Base-by-base conservation (phyloP, 2,113 vertebrate genomes). In the Periophthalmus modestus region DNA sequence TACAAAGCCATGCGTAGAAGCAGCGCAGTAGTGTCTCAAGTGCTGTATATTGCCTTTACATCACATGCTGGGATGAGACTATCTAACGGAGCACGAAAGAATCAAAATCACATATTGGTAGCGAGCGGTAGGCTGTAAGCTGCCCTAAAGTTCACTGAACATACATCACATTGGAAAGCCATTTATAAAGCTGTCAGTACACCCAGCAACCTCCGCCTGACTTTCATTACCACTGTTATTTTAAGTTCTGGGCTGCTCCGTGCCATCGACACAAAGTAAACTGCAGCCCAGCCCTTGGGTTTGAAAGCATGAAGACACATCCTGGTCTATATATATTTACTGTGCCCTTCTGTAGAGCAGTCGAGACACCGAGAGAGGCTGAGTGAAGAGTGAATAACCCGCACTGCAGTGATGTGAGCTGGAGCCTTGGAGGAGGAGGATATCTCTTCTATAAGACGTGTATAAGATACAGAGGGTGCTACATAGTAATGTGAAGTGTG, bases 101-200 rank as follows among this genome's bases (percentile, higher is more conserved):
- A 83, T 78, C 75, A 71, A 72, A 87, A 81, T 82, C 82, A 81
- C 74, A 80, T 72, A 71, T 84, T 34, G 70, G 73, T 78, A n/a
- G 71, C 81, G 62, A 71, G 81, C 82, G 81, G 82, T 78, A 85
- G 84, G 75, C 71, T 61, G 59, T 84, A 84, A 89, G 83, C 84
- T 91, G 81, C 85, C 81, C 84, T 76, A 59, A 89, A 91, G 89
- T 89, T 91, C 85, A 88, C 82, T 85, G 84, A 91, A 89, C 90
- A 92, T 92, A 89, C 81, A 92, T 92, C 91, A 91, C 88, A 86
- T 88, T 78, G 83, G 75, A 89, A 89, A 91, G 82, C 80, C 87
- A 92, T 93, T 92, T 91, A 92, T 92, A 90, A 89, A 91, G 73
- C 89, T 92, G 90, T 91, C 93, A 93, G 75, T 72, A 66, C 71